Evolutionary conservation across 2,113 vertebrate genomes (phyloP).

Genomic region (Coregonus clupeaformis): DNA sequence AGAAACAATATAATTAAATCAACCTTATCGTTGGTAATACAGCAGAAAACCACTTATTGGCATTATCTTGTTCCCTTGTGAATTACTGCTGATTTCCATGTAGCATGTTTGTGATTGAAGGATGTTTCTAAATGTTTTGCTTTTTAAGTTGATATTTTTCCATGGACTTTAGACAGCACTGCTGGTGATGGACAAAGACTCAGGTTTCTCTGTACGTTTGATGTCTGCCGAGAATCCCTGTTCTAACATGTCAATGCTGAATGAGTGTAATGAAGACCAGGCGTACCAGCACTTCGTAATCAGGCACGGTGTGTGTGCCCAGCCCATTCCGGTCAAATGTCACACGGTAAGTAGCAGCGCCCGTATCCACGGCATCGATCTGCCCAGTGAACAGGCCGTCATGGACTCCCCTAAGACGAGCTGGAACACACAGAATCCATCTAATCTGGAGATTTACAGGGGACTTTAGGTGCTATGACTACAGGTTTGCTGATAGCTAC

Average conservation of each 20-base stretch:
- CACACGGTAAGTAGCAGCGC: constrained; percentile 93
- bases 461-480: not conserved
- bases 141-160: no score
- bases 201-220: not conserved
- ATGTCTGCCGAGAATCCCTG: not conserved
- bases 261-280: not conserved
- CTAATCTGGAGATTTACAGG: not conserved
- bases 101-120: no score
- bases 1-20: not conserved
- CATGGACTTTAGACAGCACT: no score
- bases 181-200: no score
- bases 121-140: no score
- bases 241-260: not conserved
- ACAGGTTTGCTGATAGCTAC: not conserved
- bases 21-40: not conserved
- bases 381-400: constrained; percentile 97
- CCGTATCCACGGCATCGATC: constrained; percentile 96
- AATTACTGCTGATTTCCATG: no score
- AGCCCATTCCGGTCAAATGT: constrained; percentile 95
- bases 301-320: constrained; percentile 96
- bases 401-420: constrained; percentile 91
- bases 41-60: not conserved
- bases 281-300: constrained; percentile 97
- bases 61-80: not conserved
- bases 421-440: constrained; percentile 60